Evolutionary conservation across 2,113 vertebrate species (phyloP), one percentile per base, ranked within the genome.

Genomic region (Gorsachius goisagi): DNA sequence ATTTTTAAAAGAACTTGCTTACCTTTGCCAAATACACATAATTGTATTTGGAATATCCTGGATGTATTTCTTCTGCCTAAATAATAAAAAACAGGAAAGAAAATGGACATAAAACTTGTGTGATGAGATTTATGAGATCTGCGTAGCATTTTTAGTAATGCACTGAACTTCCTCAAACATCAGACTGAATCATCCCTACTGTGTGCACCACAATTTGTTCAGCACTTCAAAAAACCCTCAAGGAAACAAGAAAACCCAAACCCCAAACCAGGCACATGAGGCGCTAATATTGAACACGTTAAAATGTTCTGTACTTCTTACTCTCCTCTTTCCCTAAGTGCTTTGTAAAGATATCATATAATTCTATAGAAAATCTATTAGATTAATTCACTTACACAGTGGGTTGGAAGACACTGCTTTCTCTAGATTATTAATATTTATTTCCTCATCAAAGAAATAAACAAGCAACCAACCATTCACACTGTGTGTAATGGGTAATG

Each of bases 1-100:
- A 80, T 86, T 82, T 87, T 71, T 63, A 85, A 91, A 93, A 47
- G 75, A 78, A 72, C 59, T 74, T 77, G 19, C 91, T 98, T 98
- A 99, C 99, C 99, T 99, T 99, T 94, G 99, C 98, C 91, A 99
- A 98, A 97, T 98, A 99, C 72, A 99, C 98, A 83, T 99, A 99
- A 98, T 99, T 99, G 92, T 87, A 96, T 97, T 99, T 98, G 64
- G 99, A 99, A 98, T 99, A 99, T 82, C 98, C 98, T 55, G 99
- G 99, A 27, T 91, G 96, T 92, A 99, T 97, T 94, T 99, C 99
- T 98, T 99, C 99, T 74, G 97, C 99, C 99, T 99, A 97, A 90
- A 96, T 92, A 94, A 93, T 45, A 87, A 94, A 93, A 96, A 93
- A 75, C 58, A 87, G 73, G 85, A 93, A 96, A 97, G 83, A 93